Evolutionary conservation across 37 sponge, comb jelly and placozoan genomes (phyloP), one percentile per base, ranked within the genome.

Genomic region (Chondrosia reniformis): DNA sequence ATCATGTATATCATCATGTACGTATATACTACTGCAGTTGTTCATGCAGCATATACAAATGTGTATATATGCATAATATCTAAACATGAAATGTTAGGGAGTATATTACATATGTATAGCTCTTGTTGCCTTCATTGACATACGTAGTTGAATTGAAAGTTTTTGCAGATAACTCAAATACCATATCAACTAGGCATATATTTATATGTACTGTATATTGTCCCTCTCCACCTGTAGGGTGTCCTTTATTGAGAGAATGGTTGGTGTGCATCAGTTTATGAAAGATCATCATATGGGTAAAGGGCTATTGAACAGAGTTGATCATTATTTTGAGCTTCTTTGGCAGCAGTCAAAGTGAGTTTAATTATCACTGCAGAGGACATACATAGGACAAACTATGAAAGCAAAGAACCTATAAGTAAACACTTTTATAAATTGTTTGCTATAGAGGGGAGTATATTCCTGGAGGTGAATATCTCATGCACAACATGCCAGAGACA

Each of bases 191-290:
- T 13, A 30, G 8, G 61, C 28, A 6, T 59, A 30, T 59, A 13
- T 13, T 59, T 10, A 10, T 19, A 49, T 49, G 52, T 15, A 49
- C 15, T 15, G 10, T 15, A 15, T 49, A 49, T 49, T 49, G 10
- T 10, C 52, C 15, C 15, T 15, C 61, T 59, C 30, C 22, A 7
- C 28, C 61, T 59, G 22, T 1, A 92, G 88, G 69, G 85, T 92
- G 22, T 72, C 81, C 39, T 92, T 87, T 73, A 81, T 75, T 77
- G 88, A 85, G 83, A 87, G 81, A 56, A 75, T 92, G 76, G 74
- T 84, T n/a, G 88, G 66, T 62, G 83, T 92, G 0, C 78, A 92
- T 44, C 64, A 92, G 76, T 92, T 87, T 44, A 84, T 92, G 85
- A 76, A 33, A 25, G 62, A 84, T 21, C 76, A 92, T 67, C 84